Conservation (phyloP, 2,113 vertebrate species). For the Pungitius pungitius region DNA sequence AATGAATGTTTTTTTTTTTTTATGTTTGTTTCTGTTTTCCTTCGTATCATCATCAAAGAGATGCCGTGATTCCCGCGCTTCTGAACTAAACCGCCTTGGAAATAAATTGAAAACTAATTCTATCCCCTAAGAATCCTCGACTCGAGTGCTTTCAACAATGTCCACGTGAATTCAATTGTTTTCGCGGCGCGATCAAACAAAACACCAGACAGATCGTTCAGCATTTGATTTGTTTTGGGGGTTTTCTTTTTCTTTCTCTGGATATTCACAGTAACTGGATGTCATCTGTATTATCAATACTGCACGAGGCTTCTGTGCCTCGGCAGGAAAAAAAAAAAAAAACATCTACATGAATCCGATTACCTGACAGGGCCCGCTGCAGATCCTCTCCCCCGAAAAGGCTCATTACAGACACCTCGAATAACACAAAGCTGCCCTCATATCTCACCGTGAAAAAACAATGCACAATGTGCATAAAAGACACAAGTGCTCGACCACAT, state of each 20-base stretch:
- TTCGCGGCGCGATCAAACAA: background rate
- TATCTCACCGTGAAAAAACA: constrained; percentile 19
- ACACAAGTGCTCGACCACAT: constrained; percentile 11
- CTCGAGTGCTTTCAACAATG: background rate
- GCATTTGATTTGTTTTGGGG: constrained; percentile 19
- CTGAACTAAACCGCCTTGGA: background rate
- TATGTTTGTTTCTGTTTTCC: no score
- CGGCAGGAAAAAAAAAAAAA: constrained; percentile 41
- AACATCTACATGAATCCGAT: constrained; percentile 45
- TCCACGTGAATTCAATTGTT: background rate
- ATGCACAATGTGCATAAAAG: background rate
- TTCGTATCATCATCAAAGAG: constrained; percentile 19
- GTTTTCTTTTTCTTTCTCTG: background rate
- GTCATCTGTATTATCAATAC: constrained; percentile 51
- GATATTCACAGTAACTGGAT: background rate
- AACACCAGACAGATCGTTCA: constrained; percentile 8
- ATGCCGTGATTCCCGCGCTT: background rate
- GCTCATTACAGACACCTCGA: constrained; percentile 46
- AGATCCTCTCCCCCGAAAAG: constrained; percentile 57
- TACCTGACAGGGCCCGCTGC: constrained; percentile 43
- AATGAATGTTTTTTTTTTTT: background rate
- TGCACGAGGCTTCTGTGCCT: constrained; percentile 16
- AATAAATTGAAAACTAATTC: constrained; percentile 29
- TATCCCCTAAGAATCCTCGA: background rate
- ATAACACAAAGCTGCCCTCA: background rate